Evolutionary conservation across 2,797 vertebrate species (phyloP).

Genomic region (Oreochromis mossambicus): DNA sequence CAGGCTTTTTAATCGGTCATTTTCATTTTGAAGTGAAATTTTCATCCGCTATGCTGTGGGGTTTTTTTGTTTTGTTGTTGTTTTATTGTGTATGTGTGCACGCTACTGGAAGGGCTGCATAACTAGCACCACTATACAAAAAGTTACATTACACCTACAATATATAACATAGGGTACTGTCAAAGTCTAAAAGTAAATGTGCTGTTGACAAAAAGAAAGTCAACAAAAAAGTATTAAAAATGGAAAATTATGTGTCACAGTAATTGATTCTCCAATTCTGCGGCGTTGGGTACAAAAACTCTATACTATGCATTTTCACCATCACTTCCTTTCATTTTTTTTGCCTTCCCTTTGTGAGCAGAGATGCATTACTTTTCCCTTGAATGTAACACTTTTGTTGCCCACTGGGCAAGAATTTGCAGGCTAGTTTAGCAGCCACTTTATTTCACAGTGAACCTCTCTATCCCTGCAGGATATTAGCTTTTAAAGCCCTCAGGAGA

Average conservation of each 20-base stretch:
- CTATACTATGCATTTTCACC: background rate
- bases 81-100: background rate
- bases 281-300: background rate
- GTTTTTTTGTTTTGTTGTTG: fast-evolving
- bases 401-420: conserved; percentile 42
- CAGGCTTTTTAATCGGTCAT: background rate
- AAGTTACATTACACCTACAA: background rate
- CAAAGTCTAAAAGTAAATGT: background rate
- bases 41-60: fast-evolving
- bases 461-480: conserved; percentile 45
- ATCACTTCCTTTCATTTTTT: background rate
- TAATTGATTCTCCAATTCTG: background rate
- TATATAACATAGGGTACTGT: background rate
- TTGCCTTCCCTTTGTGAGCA: background rate
- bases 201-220: background rate
- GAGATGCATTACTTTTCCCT: conserved; percentile 6
- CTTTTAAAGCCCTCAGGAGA: conserved; percentile 55
- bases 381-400: conserved; percentile 14
- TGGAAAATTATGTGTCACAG: background rate
- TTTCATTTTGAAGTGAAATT: background rate
- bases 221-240: background rate
- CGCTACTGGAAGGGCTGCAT: too few species aligned
- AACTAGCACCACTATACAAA: background rate
- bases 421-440: conserved; percentile 47
- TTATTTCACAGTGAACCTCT: conserved; percentile 52